Evolutionary conservation across 2,113 vertebrate genomes (phyloP), one percentile per base, ranked within the genome.

Genomic region (Semnopithecus entellus): DNA sequence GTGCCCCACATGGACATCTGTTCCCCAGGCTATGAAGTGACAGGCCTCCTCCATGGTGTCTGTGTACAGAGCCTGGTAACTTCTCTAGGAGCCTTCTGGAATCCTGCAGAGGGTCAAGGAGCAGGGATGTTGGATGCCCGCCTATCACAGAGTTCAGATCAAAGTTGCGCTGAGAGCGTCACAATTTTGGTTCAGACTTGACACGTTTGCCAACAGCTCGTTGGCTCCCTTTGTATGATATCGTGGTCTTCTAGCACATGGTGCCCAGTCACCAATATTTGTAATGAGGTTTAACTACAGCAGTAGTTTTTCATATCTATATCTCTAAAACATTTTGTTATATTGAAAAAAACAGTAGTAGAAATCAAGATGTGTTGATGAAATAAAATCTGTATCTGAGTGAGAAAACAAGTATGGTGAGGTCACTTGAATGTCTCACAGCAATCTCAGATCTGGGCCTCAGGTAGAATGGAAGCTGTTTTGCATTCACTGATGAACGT

Each of bases 21-120:
- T 82, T 96, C 59, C 70, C 68, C 43, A 4, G 98, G 98, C 75
- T 98, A 96, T 98, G 98, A 99, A 0, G 94, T 97, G 50, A 89
- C 72, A 57, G 95, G 72, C 76, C 84, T 32, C 92, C 66, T 52
- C 0, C 2, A 40, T 64, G 50, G 78, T 30, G 64, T 70, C 87
- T 88, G 82, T 81, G 72, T 90, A 72, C 68, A 20, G 98, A 98
- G 96, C 97, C 98, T 64, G 4, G 52, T 88, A 92, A 84, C 72
- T 16, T 82, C 88, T 40, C 55, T 8, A 2, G 55, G 45, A 66
- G 76, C 95, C 95, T 98, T 78, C 7, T 50, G 45, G 55, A 91
- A 59, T 83, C 90, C 96, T 88, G 1, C 48, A 12, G 32, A 82
- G 57, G 52, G 61, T 3, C 80, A 84, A 94, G 73, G n/a, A 89